phyloP scores from a whole-genome alignment of 2,113 vertebrate species.

The Zosterops pallidus region DNA sequence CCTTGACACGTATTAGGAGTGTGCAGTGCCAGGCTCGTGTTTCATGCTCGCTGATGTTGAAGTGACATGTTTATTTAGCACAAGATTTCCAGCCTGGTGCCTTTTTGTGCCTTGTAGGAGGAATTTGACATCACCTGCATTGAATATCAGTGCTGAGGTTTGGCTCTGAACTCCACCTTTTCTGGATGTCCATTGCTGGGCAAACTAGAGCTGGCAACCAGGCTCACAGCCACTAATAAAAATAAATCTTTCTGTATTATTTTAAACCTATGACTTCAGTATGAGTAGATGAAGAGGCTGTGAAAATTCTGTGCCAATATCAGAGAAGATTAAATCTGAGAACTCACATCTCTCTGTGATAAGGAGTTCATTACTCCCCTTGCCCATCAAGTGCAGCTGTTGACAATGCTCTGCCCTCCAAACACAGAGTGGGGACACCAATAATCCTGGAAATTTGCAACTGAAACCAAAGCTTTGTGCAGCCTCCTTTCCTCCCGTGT shows the following conservation, averaged over 20 bases:
- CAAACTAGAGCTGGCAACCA: background rate
- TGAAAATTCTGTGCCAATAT: constrained; percentile 7
- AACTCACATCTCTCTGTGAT: background rate
- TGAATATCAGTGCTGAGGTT: background rate
- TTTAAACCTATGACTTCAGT: background rate
- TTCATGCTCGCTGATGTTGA: background rate
- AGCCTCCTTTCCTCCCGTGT: fast-evolving
- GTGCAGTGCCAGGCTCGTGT: background rate
- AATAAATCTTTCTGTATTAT: constrained; percentile 2
- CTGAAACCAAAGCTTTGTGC: background rate
- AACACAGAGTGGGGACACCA: background rate
- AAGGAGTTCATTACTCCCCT: constrained; percentile 24
- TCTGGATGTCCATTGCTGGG: background rate
- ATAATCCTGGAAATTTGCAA: background rate
- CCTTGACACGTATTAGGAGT: background rate
- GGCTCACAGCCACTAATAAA: background rate
- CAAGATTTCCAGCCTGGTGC: background rate
- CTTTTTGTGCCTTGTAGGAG: background rate
- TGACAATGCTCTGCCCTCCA: background rate
- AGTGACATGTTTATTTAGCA: background rate
- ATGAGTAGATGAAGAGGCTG: constrained; percentile 2
- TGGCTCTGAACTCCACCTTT: background rate
- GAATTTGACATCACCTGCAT: background rate
- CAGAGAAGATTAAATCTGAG: background rate
- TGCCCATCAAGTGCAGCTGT: background rate